A percentile compares a stretch with the other conserved stretches of the same genome.
phyloP scores from a whole-genome alignment of 2,888 invertebrate genomes.

The Toxonevra muliebris region DNA sequence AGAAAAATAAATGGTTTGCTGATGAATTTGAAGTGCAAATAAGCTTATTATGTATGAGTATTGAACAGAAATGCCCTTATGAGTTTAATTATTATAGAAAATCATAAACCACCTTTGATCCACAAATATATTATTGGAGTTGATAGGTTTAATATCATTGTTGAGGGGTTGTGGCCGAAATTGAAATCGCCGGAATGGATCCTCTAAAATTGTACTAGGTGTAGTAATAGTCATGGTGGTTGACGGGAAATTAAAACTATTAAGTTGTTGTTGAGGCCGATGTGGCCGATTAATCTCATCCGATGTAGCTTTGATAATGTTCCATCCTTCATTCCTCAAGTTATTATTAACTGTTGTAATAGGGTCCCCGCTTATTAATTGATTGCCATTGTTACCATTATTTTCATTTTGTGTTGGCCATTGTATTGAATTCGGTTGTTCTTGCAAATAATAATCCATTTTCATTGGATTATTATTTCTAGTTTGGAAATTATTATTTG shows the following conservation, averaged over 20 bases:
- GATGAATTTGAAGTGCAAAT: neutral
- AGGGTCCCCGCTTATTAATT: slow-evolving; percentile 18
- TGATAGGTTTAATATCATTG: no score
- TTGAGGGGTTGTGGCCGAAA: slow-evolving; percentile 38
- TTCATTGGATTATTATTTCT: neutral
- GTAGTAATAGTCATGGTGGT: neutral
- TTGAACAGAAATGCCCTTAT: neutral
- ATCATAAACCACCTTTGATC: slow-evolving; percentile 33
- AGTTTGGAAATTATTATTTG: neutral
- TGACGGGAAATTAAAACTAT: slow-evolving; percentile 1
- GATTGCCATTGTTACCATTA: neutral
- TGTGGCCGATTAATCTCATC: neutral
- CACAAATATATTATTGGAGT: neutral
- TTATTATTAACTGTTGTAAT: slow-evolving; percentile 44
- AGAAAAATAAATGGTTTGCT: neutral
- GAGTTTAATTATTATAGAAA: neutral
- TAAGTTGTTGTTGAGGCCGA: slow-evolving; percentile 19
- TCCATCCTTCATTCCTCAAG: slow-evolving; percentile 47
- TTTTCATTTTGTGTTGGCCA: slow-evolving; percentile 2
- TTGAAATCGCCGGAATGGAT: slow-evolving; percentile 46
- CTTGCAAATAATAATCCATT: neutral
- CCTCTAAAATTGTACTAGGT: slow-evolving; percentile 5
- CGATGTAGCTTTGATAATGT: slow-evolving; percentile 40
- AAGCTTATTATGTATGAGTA: neutral
- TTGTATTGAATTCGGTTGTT: neutral